Evolutionary conservation across 2,797 vertebrate genomes (phyloP).

Genomic region (Anas flavirostris): DNA sequence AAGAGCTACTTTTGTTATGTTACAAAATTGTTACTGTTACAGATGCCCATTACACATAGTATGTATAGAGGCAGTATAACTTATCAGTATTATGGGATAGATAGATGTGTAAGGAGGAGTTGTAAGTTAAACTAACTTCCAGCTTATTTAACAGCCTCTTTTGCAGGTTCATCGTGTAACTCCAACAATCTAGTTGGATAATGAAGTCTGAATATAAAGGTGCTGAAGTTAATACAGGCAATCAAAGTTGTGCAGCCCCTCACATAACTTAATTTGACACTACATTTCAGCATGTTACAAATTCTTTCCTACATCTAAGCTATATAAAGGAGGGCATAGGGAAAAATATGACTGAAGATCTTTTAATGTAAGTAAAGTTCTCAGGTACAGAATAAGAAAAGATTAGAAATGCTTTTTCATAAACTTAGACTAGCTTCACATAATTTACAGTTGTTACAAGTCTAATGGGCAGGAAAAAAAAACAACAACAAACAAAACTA

Average conservation of each 20-base stretch:
- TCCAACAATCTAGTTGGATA: neutral
- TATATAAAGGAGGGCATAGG: neutral
- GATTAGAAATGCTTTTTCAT: neutral
- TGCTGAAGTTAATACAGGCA: neutral
- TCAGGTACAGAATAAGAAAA: neutral
- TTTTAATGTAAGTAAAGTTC: neutral
- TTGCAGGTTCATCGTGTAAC: neutral
- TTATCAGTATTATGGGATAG: neutral
- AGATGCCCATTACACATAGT: neutral
- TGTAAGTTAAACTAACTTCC: neutral
- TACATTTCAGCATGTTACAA: neutral
- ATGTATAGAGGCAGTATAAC: neutral
- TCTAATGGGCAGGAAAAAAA: neutral
- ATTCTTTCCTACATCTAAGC: neutral
- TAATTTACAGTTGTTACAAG: neutral
- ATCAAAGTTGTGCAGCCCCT: neutral
- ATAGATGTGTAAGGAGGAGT: neutral
- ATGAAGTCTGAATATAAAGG: neutral
- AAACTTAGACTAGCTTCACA: neutral
- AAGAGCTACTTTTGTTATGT: neutral
- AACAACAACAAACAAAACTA: neutral
- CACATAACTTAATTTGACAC: neutral
- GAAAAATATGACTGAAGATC: neutral
- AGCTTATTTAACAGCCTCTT: neutral
- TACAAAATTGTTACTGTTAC: rapidly evolving